Percentiles rank a stretch among this genome's conserved stretches.
Evolutionary conservation across 2,888 invertebrate species (phyloP).

Genomic region (Dicranocentrus wangi): DNA sequence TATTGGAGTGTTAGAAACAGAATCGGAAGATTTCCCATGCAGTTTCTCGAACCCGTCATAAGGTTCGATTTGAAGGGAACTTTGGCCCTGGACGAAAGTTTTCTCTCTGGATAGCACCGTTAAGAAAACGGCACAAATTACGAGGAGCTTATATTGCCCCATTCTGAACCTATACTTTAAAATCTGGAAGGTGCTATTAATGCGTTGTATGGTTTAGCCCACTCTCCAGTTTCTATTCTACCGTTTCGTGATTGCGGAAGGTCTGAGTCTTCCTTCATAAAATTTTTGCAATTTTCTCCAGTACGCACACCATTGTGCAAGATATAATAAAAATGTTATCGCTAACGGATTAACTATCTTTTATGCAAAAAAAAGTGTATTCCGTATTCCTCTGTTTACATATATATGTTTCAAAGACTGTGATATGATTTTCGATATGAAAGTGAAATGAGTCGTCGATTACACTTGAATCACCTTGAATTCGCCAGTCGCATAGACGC

Average conservation of each 20-base stretch:
- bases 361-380: no score
- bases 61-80: constrained; percentile 44
- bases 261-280: no score
- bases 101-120: constrained; percentile 8
- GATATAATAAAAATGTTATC: constrained; percentile 17
- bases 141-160: constrained; percentile 1
- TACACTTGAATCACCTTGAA: no score
- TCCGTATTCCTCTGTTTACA: no score
- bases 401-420: no score
- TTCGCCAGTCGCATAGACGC: no score
- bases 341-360: neutral
- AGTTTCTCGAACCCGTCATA: constrained; percentile 6
- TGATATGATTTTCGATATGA: no score
- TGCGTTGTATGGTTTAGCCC: neutral
- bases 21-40: neutral
- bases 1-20: neutral
- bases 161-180: constrained; percentile 1
- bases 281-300: no score
- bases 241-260: no score
- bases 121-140: constrained; percentile 13
- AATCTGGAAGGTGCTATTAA: no score
- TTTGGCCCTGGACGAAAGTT: constrained; percentile 28
- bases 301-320: no score
- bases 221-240: neutral
- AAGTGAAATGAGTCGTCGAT: no score